Base-by-base conservation (phyloP, 2,888 invertebrate genomes). In the Tholera decimalis region DNA sequence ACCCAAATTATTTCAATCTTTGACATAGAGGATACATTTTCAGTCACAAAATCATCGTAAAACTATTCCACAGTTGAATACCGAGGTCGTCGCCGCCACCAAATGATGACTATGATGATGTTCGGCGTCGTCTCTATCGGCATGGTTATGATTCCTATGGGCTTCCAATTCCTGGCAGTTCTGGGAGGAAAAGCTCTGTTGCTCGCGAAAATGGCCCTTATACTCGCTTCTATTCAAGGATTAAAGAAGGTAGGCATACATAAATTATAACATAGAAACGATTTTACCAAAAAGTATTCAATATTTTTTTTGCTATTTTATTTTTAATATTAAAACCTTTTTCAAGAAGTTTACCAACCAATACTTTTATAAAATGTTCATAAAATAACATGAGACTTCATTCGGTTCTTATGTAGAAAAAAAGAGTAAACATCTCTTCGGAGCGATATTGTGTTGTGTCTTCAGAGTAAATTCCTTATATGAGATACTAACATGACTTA, bases 161-260 rank as follows among this genome's bases (percentile, higher is more conserved):
- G 98, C 15, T 98, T 98, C 88, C 98, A 98, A 89, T 97, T 98
- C 89, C 95, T 98, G 1, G 98, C 98, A 0, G 97, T 98, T 0
- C 95, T 98, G 1, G 98, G 98, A 6, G 98, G 98, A 33, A 98
- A 98, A 87, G 98, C 98, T 0, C 89, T 98, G 4, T 91, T 98
- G 0, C 91, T 98, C 22, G 97, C 98, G 3, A 98, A 98, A 93
- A 97, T 98, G 96, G 98, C 98, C 0, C 92, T 98, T 6, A 96
- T 98, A 51, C 91, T 98, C 13, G 97, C 98, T 3, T 97, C 98
- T 0, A 97, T 98, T 72, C 98, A 98, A 88, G 98, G 98, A 15
- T 91, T 98, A 9, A 98, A 97, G 89, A 97, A 97, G 96, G 97
- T 97, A 83, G 84, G 73, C 57, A 73, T 73, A 11, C 0, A 5